These are phyloP conservation scores for Salmo trutta DNA, from an alignment of 2,797 vertebrate species.

Conservation along the genomic window DNA sequence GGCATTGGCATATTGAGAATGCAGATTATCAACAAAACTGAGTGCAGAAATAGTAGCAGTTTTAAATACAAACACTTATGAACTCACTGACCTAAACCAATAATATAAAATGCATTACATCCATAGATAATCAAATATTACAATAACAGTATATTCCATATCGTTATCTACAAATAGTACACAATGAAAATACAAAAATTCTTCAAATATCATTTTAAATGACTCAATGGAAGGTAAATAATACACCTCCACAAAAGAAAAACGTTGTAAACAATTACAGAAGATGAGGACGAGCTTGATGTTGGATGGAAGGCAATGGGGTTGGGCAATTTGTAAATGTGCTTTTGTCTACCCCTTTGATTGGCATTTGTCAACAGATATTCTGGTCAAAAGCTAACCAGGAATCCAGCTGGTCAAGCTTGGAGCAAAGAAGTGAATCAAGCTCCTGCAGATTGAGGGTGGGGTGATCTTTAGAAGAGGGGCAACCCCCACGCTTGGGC, in stretches of 20 bases:
- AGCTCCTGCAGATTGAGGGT: slow-evolving; percentile 58
- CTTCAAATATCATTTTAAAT: slow-evolving; percentile 14
- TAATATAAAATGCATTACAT: slow-evolving; percentile 3
- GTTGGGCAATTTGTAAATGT: not conserved
- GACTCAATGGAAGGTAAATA: too few species aligned
- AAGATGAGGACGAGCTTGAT: slow-evolving; percentile 20
- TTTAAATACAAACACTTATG: not conserved
- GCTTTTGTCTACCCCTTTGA: not conserved
- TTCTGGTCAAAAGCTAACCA: slow-evolving; percentile 67
- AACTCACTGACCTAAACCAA: slow-evolving; percentile 8
- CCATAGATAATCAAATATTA: slow-evolving; percentile 1
- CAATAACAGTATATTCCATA: slow-evolving; percentile 6
- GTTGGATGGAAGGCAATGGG: not conserved
- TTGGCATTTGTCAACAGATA: slow-evolving; percentile 36
- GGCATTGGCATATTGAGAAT: not conserved
- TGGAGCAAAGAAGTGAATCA: slow-evolving; percentile 76
- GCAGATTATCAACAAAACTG: not conserved
- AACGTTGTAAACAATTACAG: not conserved
- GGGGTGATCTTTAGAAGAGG: slow-evolving; percentile 52
- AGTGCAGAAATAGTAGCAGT: slow-evolving; percentile 10
- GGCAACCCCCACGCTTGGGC: slow-evolving; percentile 62
- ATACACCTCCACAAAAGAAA: not conserved
- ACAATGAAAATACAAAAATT: slow-evolving; percentile 19
- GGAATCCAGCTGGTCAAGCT: slow-evolving; percentile 71
- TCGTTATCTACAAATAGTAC: slow-evolving; percentile 29